These are phyloP conservation scores for Drosophila setifemur DNA, from an alignment of 1,140 invertebrate genomes.

Conservation along the genomic window DNA sequence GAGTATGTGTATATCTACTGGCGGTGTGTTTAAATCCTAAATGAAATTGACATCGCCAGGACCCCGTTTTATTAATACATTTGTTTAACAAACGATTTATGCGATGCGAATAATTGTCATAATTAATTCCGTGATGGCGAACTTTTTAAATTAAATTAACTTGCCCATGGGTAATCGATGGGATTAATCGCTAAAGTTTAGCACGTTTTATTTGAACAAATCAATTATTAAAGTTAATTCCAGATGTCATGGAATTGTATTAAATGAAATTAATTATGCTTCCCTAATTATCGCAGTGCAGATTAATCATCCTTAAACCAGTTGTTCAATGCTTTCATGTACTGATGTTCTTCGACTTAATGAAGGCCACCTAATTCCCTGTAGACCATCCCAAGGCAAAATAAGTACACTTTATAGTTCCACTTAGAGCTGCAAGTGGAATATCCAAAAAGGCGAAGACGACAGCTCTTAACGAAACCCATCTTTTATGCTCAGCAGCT, in stretches of 20 bases:
- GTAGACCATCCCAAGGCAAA: no score
- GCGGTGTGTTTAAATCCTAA: constrained; percentile 9
- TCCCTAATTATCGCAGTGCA: not conserved
- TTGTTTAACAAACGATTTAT: constrained; percentile 11
- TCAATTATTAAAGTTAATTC: not conserved
- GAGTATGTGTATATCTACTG: not conserved
- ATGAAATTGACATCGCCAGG: constrained; percentile 24
- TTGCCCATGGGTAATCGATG: not conserved
- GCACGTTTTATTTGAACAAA: not conserved
- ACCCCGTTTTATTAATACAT: constrained; percentile 26
- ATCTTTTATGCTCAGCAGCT: not conserved
- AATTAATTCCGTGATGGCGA: constrained; percentile 5
- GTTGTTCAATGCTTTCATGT: not conserved
- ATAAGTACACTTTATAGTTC: no score
- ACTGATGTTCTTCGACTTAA: not conserved
- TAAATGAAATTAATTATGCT: not conserved
- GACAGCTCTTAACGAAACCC: not conserved
- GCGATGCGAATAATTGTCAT: constrained; percentile 10
- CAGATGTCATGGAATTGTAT: not conserved
- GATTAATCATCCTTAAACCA: not conserved
- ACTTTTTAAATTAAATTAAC: constrained; percentile 14
- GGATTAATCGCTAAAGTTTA: no score
- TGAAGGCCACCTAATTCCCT: not conserved
- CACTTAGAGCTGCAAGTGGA: no score
- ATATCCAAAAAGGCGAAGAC: not conserved